Percentiles rank a stretch among this genome's conserved stretches.
Evolutionary conservation across 2,797 vertebrate species (phyloP).

Genomic region (Scleropages formosus): DNA sequence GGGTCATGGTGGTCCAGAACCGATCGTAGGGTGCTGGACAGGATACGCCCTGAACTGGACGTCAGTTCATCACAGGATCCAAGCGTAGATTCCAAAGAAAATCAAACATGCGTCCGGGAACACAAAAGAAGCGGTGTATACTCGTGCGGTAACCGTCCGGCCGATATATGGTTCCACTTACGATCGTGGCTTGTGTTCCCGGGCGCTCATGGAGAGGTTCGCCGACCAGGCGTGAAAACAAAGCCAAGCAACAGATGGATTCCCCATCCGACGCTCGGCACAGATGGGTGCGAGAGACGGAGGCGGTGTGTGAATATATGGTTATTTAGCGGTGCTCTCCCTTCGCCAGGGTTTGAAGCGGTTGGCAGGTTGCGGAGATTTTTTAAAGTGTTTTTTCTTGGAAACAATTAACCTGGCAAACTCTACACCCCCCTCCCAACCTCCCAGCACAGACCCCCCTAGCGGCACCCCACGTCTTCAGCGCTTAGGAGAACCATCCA

Average conservation of each 20-base stretch:
- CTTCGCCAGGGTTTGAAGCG: conserved; percentile 28
- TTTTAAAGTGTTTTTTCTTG: conserved; percentile 28
- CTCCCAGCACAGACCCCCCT: too few relatives aligned
- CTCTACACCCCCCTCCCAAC: background rate
- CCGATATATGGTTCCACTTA: background rate
- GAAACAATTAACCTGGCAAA: conserved; percentile 41
- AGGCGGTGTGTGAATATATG: background rate
- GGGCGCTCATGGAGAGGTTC: conserved; percentile 4
- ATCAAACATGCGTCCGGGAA: background rate
- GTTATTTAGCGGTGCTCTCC: background rate
- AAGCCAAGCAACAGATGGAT: conserved; percentile 8
- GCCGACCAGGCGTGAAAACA: background rate
- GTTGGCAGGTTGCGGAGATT: conserved; percentile 31
- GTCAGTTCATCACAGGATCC: too few relatives aligned
- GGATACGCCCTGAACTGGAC: too few relatives aligned
- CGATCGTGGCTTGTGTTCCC: background rate
- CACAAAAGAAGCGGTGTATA: background rate
- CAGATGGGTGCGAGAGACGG: conserved; percentile 23
- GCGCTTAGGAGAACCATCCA: conserved; percentile 32
- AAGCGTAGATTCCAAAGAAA: too few relatives aligned
- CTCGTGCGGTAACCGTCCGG: background rate
- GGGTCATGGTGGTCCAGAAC: too few relatives aligned
- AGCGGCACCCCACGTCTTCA: background rate
- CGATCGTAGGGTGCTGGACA: too few relatives aligned
- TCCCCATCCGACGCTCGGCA: background rate